These are phyloP conservation scores for Vireo altiloquus DNA, from an alignment of 2,113 vertebrate species.

Conservation along the genomic window DNA sequence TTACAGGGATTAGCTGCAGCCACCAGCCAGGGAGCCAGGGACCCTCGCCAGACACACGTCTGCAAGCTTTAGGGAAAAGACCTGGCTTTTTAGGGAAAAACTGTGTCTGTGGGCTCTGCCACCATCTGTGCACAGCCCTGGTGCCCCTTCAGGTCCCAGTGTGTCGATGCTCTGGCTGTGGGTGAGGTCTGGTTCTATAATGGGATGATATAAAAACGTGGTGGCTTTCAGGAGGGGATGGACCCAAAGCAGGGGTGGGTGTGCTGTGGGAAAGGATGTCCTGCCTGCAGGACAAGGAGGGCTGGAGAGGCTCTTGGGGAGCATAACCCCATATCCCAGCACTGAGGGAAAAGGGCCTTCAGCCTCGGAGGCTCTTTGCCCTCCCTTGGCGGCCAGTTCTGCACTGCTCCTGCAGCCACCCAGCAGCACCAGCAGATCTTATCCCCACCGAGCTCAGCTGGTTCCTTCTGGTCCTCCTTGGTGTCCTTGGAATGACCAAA, in stretches of 20 bases:
- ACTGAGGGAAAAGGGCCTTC: not conserved
- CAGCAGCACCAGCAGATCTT: not conserved
- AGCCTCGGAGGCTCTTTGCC: not conserved
- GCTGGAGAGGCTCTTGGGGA: not conserved
- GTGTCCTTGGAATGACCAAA: not conserved
- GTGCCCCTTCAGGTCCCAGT: not conserved
- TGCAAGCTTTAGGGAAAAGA: not conserved
- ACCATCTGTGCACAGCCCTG: not conserved
- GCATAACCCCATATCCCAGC: fast-evolving
- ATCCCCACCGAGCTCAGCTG: not conserved
- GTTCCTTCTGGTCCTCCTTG: not conserved
- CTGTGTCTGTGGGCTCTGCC: not conserved
- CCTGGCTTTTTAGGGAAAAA: not conserved
- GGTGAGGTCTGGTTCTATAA: not conserved
- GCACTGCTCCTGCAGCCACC: not conserved
- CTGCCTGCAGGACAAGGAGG: not conserved
- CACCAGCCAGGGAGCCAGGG: not conserved
- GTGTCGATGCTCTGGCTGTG: constrained; percentile 12
- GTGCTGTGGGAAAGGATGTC: fast-evolving
- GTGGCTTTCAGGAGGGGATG: not conserved
- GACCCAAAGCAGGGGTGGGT: not conserved
- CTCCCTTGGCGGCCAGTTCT: fast-evolving
- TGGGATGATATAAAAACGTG: not conserved
- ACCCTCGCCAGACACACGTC: not conserved
- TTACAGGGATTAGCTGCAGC: not conserved